These are phyloP conservation scores for Tetranychus piercei DNA, from an alignment of 2,888 invertebrate genomes.

Conservation along the genomic window DNA sequence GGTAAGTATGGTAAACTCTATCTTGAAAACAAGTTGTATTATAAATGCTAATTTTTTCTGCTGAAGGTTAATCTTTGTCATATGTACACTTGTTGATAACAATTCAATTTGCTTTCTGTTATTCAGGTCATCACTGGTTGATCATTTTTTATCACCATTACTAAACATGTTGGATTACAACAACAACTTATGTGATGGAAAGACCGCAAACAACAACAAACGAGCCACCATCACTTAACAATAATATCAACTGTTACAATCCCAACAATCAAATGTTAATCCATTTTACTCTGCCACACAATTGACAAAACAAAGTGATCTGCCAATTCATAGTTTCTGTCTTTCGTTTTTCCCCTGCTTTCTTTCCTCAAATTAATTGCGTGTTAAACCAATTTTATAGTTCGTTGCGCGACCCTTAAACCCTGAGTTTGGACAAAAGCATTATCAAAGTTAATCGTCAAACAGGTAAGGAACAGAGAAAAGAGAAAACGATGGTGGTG, in stretches of 20 bases:
- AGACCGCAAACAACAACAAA: background rate
- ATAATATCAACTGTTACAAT: background rate
- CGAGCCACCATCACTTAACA: background rate
- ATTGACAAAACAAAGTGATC: background rate
- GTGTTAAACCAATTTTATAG: background rate
- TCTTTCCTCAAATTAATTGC: background rate
- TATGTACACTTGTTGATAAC: background rate
- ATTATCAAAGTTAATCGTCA: background rate
- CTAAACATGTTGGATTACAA: background rate
- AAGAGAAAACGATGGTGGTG: background rate
- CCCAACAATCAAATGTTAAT: background rate
- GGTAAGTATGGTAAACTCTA: too few species aligned
- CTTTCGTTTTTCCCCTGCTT: background rate
- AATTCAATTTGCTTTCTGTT: background rate
- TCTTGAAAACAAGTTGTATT: too few species aligned
- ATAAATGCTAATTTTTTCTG: too few species aligned
- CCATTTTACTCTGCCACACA: background rate
- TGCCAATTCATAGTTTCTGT: background rate
- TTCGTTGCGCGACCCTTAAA: background rate
- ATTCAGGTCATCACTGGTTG: background rate
- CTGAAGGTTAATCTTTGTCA: background rate
- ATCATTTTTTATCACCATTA: background rate
- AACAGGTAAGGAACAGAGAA: background rate
- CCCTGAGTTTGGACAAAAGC: background rate
- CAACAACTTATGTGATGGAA: background rate